These are phyloP conservation scores for Rhopilema esculentum DNA, from an alignment of 30 jellyfish, hydroid and myxozoan genomes.

Conservation along the genomic window DNA sequence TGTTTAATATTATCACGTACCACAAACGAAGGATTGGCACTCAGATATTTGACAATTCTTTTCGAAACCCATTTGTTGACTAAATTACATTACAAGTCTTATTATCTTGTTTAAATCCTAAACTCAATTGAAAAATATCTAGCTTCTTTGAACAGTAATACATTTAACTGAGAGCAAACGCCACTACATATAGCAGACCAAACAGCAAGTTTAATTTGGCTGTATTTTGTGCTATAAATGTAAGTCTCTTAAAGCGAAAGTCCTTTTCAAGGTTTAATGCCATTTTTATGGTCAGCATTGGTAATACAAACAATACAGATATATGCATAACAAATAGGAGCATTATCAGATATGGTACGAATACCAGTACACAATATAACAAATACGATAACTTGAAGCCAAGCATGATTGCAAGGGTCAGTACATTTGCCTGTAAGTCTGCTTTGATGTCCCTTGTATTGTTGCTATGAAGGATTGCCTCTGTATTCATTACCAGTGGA, in stretches of 20 bases:
- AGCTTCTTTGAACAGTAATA: background rate
- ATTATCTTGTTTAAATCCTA: background rate
- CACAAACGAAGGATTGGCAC: no score
- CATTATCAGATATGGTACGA: slow-evolving; percentile 75
- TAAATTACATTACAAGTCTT: background rate
- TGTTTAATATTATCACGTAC: no score
- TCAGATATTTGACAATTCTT: no score
- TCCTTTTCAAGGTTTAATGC: slow-evolving; percentile 74
- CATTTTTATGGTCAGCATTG: slow-evolving; percentile 58
- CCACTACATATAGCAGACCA: slow-evolving; percentile 72
- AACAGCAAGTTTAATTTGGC: slow-evolving; percentile 84
- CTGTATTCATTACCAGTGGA: slow-evolving; percentile 89
- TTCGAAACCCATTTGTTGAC: no score
- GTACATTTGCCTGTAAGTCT: slow-evolving; percentile 69
- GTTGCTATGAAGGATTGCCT: slow-evolving; percentile 93
- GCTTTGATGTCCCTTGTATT: slow-evolving; percentile 83
- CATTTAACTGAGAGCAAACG: slow-evolving; percentile 5
- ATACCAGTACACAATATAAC: slow-evolving; percentile 54
- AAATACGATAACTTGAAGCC: slow-evolving; percentile 70
- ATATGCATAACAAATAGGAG: slow-evolving; percentile 34
- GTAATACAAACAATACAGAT: slow-evolving; percentile 63
- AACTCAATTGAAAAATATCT: background rate
- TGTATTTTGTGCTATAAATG: slow-evolving; percentile 73
- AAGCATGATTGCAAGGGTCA: slow-evolving; percentile 79
- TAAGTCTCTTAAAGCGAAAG: slow-evolving; percentile 53